Base-by-base conservation (phyloP, 2,888 invertebrate genomes). In the Papilio elwesi region DNA sequence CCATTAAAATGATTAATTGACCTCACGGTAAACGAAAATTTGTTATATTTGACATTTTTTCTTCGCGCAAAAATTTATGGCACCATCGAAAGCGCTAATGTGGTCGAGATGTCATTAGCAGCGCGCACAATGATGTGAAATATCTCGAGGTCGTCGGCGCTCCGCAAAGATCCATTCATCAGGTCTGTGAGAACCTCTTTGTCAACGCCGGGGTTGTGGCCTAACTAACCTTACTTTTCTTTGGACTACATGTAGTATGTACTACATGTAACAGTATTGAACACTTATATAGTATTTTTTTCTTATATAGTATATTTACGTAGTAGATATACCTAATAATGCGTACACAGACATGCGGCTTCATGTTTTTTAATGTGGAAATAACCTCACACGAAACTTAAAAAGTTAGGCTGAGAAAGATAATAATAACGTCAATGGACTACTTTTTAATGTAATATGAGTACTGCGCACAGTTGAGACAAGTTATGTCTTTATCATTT, bases 101-200 rank as follows among this genome's bases (percentile, higher is more conserved):
- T 82, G 85, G 82, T 80, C 78, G 79, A 83, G 78, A 82, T 83
- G 85, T 84, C 83, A 86, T 87, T 90, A 87, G 84, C 85, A 84
- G 83, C 80, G 75, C 80, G 80, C 83, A 86, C 85, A 88, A 87
- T 87, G 84, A 86, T 90, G 89, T 82, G 90, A 90, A 90, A 85
- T 74, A 71, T 81, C 82, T 80, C 75, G 79, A 82, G 81, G 81
- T 83, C 81, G 83, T 81, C 80, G 81, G 78, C 81, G 81, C 81
- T 81, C 83, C 78, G 80, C 79, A 81, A 81, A 84, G 81, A 82
- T 81, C 83, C 79, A 83, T 82, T 85, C 80, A 81, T 82, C 78
- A 80, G 77, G 76, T 80, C 78, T 80, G 81, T 77, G 77, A 78
- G 77, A 80, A 81, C 83, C 85, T 88, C 84, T 87, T 79, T 87